A percentile compares a stretch with the other conserved stretches of the same genome.
These are phyloP conservation scores for Tipula lateralis DNA, from an alignment of 2,888 invertebrate species.

Conservation along the genomic window DNA sequence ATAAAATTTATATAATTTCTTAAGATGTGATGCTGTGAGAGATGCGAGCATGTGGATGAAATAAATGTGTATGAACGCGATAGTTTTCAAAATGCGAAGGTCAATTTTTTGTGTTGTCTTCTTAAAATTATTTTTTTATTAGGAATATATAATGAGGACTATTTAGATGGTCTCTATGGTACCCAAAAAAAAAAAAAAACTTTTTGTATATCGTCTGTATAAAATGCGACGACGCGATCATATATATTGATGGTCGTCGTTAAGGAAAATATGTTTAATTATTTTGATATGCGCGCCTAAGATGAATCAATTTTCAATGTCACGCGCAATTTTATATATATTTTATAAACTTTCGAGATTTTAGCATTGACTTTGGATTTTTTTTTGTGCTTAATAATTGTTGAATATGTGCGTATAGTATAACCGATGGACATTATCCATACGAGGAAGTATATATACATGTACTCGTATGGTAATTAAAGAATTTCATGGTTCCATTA, in stretches of 20 bases:
- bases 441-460: background rate
- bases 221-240: background rate
- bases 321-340: background rate
- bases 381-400: background rate
- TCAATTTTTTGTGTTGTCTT: constrained; percentile 4
- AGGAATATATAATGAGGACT: constrained; percentile 27
- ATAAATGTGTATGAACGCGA: background rate
- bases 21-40: background rate
- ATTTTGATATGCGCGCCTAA: background rate
- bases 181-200: too few species aligned
- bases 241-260: background rate
- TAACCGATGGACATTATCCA: background rate
- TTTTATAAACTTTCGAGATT: background rate
- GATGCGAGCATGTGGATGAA: constrained; percentile 1
- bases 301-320: background rate
- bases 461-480: background rate
- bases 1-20: background rate
- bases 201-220: background rate
- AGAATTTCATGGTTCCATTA: background rate
- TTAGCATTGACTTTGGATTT: background rate
- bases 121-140: background rate
- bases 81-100: constrained; percentile 27
- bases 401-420: background rate
- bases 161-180: background rate
- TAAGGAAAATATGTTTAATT: background rate